Percentiles rank a stretch among this genome's conserved stretches.
Evolutionary conservation across 2,113 vertebrate species (phyloP).

Genomic region (Strix aluco): DNA sequence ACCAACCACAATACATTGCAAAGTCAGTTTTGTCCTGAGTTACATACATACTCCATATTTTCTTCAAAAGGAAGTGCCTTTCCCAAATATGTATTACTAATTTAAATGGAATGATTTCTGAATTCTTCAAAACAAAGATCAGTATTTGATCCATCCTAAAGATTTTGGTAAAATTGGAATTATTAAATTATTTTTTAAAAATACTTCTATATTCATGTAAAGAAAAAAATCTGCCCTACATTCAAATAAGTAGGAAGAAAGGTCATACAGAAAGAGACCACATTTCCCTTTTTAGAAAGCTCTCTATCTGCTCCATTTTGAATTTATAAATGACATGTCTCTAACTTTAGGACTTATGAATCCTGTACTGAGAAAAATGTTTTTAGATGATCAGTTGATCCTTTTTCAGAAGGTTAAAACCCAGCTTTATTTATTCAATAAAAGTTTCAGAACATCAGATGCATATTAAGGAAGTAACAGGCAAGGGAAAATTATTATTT

Average conservation of each 20-base stretch:
- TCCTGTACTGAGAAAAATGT: neutral
- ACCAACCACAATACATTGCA: neutral
- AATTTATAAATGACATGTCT: neutral
- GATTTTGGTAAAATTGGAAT: neutral
- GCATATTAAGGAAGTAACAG: neutral
- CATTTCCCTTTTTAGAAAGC: neutral
- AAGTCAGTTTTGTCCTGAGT: neutral
- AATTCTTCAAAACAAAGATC: neutral
- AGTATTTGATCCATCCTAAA: neutral
- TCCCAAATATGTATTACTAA: neutral
- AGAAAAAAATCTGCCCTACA: neutral
- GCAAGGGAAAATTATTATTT: neutral
- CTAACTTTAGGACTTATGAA: neutral
- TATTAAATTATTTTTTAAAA: neutral
- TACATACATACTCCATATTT: rapidly evolving
- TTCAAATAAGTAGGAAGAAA: neutral
- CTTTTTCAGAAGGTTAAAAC: neutral
- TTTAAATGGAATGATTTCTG: neutral
- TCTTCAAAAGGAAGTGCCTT: neutral
- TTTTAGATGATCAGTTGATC: neutral
- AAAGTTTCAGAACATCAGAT: neutral
- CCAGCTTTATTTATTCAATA: neutral
- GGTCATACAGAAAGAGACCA: neutral
- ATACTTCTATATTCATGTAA: neutral
- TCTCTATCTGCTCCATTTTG: neutral